Conservation (phyloP, 1,140 invertebrate species). For the Halictus rubicundus region DNA sequence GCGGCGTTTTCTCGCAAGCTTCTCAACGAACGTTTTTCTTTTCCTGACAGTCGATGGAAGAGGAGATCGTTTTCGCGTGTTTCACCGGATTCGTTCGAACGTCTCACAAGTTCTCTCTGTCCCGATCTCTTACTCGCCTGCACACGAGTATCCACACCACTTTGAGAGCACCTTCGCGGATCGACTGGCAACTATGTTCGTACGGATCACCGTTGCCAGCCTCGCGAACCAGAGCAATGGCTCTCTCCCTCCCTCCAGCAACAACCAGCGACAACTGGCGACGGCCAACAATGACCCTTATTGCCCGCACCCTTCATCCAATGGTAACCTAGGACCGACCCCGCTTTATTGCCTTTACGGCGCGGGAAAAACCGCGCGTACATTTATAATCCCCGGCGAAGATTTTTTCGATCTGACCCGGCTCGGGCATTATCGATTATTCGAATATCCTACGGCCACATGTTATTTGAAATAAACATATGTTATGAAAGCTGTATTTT, state of each 20-base stretch:
- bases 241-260: conserved; percentile 17
- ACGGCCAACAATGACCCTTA: conserved; percentile 40
- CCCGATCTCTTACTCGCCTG: background rate
- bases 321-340: background rate
- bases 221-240: conserved; percentile 1
- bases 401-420: too few relatives aligned
- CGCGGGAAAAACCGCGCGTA: too few relatives aligned
- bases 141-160: conserved; percentile 13
- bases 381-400: too few relatives aligned
- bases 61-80: background rate
- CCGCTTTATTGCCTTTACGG: too few relatives aligned
- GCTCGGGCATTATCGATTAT: too few relatives aligned
- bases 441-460: too few relatives aligned
- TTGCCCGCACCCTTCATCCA: conserved; percentile 24
- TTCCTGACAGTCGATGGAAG: background rate
- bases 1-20: background rate
- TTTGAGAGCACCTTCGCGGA: conserved; percentile 34
- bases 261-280: conserved; percentile 58
- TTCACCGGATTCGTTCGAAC: background rate
- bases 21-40: background rate
- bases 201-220: conserved; percentile 18
- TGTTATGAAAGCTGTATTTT: too few relatives aligned
- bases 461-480: too few relatives aligned
- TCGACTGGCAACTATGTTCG: conserved; percentile 38
- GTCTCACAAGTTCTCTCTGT: background rate